Evolutionary conservation across 2,797 vertebrate species (phyloP).

Genomic region (Mormyrops attenuatus): DNA sequence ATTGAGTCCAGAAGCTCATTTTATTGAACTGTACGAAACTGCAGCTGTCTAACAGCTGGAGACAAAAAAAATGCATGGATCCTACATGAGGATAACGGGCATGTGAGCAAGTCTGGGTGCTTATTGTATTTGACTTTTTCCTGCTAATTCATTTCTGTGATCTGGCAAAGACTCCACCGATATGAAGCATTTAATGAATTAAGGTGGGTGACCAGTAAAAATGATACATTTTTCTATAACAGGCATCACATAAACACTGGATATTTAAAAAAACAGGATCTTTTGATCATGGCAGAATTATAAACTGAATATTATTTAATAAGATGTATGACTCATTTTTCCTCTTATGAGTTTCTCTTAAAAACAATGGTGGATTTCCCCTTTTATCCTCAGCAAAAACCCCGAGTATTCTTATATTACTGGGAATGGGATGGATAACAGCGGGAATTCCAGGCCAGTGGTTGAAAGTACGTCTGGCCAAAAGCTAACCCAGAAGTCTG

Average conservation of each 20-base stretch:
- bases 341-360: not conserved
- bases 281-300: not conserved
- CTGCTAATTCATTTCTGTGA: not conserved
- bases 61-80: not conserved
- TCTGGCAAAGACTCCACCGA: not conserved
- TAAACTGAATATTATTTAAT: not conserved
- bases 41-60: not conserved
- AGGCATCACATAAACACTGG: not conserved
- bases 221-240: not conserved
- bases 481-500: not conserved
- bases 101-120: not conserved
- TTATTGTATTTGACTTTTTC: not conserved
- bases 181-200: not conserved
- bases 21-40: not conserved
- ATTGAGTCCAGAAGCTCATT: not conserved
- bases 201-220: not conserved
- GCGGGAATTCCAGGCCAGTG: not conserved
- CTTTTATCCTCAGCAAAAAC: not conserved
- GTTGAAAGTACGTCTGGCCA: not conserved
- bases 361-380: conserved; percentile 1
- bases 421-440: not conserved
- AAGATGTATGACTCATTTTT: not conserved
- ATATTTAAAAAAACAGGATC: not conserved
- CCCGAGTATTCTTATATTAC: not conserved
- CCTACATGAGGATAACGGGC: not conserved